These are phyloP conservation scores for Prionace glauca DNA, from an alignment of 2,797 vertebrate species.

Conservation along the genomic window DNA sequence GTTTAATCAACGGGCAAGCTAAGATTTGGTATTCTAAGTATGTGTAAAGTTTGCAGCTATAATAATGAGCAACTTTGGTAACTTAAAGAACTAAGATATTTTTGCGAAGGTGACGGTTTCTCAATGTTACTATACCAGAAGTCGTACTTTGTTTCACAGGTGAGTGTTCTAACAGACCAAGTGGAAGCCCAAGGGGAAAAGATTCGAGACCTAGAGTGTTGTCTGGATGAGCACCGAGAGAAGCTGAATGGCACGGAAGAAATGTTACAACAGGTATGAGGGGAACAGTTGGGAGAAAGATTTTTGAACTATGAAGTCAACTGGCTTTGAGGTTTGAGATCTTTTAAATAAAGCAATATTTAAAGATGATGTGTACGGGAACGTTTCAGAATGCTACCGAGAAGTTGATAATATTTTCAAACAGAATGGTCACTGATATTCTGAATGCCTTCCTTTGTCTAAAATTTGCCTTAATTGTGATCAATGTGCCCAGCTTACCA, in stretches of 20 bases:
- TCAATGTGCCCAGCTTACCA: background rate
- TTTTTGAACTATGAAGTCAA: too few relatives aligned
- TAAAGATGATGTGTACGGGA: background rate
- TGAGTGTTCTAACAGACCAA: constrained; percentile 94
- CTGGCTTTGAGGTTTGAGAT: too few relatives aligned
- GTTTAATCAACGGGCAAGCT: constrained; percentile 9
- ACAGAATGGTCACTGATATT: background rate
- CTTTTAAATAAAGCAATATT: background rate
- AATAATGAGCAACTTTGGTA: background rate
- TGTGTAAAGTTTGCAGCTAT: background rate
- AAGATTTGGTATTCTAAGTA: constrained; percentile 15
- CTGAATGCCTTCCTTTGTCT: background rate
- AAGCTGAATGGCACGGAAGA: constrained; percentile 92
- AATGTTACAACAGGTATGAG: constrained; percentile 88
- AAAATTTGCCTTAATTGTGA: background rate
- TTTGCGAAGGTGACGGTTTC: background rate
- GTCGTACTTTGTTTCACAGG: constrained; percentile 57
- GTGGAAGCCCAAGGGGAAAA: constrained; percentile 97
- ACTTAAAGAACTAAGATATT: background rate
- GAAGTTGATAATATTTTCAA: background rate
- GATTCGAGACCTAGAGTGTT: constrained; percentile 89
- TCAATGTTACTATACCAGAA: background rate
- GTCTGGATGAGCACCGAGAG: constrained; percentile 90
- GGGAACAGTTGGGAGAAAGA: background rate
- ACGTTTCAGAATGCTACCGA: background rate